phyloP scores from a whole-genome alignment of 2,113 vertebrate species.

The Apistogramma diplotaenia region DNA sequence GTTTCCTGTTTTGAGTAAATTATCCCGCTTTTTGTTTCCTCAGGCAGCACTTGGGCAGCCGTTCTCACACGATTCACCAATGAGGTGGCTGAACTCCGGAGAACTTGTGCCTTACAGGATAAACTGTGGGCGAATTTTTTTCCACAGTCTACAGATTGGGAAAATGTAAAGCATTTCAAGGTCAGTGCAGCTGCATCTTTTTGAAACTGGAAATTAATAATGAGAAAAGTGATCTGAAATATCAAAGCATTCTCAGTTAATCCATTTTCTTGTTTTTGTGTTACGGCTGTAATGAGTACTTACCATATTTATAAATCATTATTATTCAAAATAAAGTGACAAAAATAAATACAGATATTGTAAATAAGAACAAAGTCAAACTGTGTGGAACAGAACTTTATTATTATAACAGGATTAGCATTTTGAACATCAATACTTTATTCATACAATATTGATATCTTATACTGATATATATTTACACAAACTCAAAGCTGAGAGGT shows the following conservation, averaged over 20 bases:
- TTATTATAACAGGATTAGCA: too few species aligned
- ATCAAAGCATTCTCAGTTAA: neutral
- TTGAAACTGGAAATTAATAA: neutral
- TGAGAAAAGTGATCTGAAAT: neutral
- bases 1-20: accelerated
- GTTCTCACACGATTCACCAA: neutral
- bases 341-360: neutral
- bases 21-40: neutral
- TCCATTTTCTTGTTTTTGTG: neutral
- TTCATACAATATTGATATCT: too few species aligned
- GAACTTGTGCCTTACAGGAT: neutral
- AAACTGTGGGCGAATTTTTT: neutral
- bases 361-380: neutral
- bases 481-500: too few species aligned
- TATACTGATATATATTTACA: too few species aligned
- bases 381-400: neutral
- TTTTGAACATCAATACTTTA: too few species aligned
- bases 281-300: neutral
- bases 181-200: neutral
- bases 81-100: neutral
- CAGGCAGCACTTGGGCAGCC: neutral
- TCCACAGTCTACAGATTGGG: accelerated
- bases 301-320: neutral
- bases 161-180: constrained; percentile 23
- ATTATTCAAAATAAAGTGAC: neutral